Conservation (phyloP, 2,113 vertebrate genomes). For the Leptocoma aspasia region DNA sequence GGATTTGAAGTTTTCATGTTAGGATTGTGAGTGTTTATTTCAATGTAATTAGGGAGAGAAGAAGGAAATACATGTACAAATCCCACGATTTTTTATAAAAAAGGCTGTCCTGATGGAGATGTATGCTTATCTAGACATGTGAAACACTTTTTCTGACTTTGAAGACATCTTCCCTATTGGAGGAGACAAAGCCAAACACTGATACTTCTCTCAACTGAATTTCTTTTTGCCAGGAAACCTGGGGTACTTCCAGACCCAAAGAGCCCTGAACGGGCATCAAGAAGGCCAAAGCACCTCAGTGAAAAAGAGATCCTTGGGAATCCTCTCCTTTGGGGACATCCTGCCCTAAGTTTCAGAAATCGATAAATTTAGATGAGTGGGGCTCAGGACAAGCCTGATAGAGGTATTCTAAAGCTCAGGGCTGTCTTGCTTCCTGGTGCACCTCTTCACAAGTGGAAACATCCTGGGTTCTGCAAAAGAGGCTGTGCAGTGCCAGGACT, state of each 20-base stretch:
- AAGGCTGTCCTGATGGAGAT: background rate
- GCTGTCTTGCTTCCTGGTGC: background rate
- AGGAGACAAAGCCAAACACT: background rate
- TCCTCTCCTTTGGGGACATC: background rate
- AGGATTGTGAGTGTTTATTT: background rate
- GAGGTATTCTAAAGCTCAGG: background rate
- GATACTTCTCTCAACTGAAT: background rate
- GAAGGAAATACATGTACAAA: background rate
- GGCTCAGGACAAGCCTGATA: background rate
- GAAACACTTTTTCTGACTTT: background rate
- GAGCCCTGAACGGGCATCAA: background rate
- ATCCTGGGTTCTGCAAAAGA: background rate
- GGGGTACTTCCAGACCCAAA: background rate
- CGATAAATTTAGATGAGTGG: rapidly evolving
- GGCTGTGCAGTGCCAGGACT: background rate
- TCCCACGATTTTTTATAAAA: background rate
- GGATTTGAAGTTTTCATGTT: background rate
- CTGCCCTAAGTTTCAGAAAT: background rate
- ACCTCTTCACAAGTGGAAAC: background rate
- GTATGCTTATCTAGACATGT: rapidly evolving
- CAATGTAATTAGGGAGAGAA: background rate
- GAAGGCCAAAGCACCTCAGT: background rate
- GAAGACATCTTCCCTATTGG: background rate
- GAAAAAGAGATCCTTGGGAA: background rate
- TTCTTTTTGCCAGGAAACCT: background rate